Base-by-base conservation (phyloP, 1,140 invertebrate species). In the Sweltsa coloradensis region DNA sequence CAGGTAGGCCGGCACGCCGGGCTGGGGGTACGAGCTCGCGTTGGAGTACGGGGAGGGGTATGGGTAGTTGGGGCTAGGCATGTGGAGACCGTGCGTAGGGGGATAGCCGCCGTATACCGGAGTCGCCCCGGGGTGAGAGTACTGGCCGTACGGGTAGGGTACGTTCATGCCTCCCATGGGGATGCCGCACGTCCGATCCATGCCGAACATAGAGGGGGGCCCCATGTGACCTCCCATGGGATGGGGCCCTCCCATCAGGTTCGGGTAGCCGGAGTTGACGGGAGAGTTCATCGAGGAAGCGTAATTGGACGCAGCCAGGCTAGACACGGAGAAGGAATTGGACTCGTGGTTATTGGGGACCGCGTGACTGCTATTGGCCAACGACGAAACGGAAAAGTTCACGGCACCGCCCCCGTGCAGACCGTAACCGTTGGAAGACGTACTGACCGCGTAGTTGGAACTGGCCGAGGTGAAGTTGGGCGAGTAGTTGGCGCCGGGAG, bases 41-140 rank as follows among this genome's bases (percentile, higher is more conserved):
- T 62, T 59, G 21, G 59, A 56, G 43, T 66, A 66, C 5, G 65
- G 62, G 14, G 61, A 58, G 11, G 63, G 60, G 53, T 73, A 73
- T 5, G 70, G 69, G 59, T 73, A 73, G 51, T 72, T 71, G 16
- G 71, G 71, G 52, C 66, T 69, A 45, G 71, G 71, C 53, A 74
- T 61, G 51, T 73, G 71, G 47, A 73, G 62, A 51, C 67, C 62
- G 22, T 69, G 66, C 3, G 64, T 55, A 42, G 67, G 60, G 19
- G 59, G 50, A 48, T 61, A 61, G 45, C 47, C 63, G 36, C 37
- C 59, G 51, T 45, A 40, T 19, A 44, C 59, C 52, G 41, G 61
- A 55, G 56, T 59, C 55, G 55, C 47, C 23, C 55, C 49, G n/a
- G n/a, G n/a, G 24, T 60, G 53, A 3, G 68, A 56, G 51, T 67